Conservation (phyloP, 2,113 vertebrate genomes). For the Equus przewalskii region DNA sequence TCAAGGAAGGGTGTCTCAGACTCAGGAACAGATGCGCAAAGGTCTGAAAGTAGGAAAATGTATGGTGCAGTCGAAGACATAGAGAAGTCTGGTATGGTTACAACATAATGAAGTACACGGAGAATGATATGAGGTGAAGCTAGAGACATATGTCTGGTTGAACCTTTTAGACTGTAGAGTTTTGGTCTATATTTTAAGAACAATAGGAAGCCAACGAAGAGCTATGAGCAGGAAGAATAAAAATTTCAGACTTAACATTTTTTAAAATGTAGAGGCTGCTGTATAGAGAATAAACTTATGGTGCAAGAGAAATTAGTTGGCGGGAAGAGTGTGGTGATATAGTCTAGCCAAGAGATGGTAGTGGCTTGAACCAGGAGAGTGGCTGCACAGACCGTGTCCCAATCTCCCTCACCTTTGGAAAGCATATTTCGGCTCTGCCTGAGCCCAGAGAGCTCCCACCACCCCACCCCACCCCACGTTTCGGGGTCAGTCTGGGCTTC, state of each 20-base stretch:
- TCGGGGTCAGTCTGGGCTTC: neutral
- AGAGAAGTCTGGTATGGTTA: neutral
- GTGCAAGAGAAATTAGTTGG: neutral
- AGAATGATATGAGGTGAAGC: neutral
- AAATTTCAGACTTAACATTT: neutral
- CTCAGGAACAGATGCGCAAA: neutral
- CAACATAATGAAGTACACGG: neutral
- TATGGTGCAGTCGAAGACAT: neutral
- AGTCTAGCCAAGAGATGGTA: neutral
- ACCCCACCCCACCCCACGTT: neutral
- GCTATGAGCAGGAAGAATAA: neutral
- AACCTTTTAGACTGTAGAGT: neutral
- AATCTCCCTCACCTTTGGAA: neutral
- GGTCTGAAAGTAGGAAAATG: neutral
- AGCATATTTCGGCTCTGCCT: neutral
- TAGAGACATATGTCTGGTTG: neutral
- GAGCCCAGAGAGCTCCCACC: neutral
- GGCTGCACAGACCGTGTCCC: neutral
- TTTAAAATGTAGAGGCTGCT: neutral
- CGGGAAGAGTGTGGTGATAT: neutral
- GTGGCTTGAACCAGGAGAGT: neutral
- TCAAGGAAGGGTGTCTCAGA: neutral
- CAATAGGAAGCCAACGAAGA: neutral
- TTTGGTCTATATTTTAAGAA: conserved; percentile 25
- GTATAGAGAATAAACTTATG: neutral